A percentile compares a stretch with the other conserved stretches of the same genome.
Conservation (phyloP, 2,113 vertebrate species). For the Microcebus tavaratra region DNA sequence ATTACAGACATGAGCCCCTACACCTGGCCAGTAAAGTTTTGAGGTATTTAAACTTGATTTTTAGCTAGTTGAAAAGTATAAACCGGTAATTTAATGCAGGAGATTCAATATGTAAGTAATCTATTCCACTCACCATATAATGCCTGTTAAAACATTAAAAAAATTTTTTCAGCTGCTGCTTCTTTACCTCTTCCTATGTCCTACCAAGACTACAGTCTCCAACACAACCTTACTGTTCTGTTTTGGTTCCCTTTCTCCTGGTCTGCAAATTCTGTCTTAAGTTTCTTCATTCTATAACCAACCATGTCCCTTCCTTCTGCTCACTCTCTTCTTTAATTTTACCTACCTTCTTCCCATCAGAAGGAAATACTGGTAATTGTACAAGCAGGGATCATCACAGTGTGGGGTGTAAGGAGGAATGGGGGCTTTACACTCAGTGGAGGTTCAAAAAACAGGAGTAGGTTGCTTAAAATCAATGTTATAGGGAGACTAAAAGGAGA, state of each 20-base stretch:
- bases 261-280: not conserved
- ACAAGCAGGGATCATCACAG: not conserved
- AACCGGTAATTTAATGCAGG: not conserved
- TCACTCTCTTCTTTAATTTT: not conserved
- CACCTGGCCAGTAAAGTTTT: not conserved
- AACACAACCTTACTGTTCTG: not conserved
- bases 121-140: not conserved
- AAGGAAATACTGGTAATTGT: not conserved
- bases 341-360: not conserved
- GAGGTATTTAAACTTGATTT: not conserved
- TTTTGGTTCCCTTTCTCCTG: not conserved
- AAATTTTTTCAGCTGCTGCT: not conserved
- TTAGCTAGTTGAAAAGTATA: not conserved
- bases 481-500: not conserved
- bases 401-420: accelerated
- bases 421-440: not conserved
- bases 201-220: not conserved
- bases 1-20: no score
- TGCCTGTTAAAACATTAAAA: not conserved
- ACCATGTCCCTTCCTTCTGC: not conserved
- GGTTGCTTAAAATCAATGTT: not conserved
- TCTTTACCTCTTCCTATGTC: not conserved
- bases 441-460: not conserved
- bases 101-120: not conserved
- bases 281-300: not conserved